These are phyloP conservation scores for Tetrapedia diversipes DNA, from an alignment of 2,888 invertebrate genomes.

Conservation along the genomic window DNA sequence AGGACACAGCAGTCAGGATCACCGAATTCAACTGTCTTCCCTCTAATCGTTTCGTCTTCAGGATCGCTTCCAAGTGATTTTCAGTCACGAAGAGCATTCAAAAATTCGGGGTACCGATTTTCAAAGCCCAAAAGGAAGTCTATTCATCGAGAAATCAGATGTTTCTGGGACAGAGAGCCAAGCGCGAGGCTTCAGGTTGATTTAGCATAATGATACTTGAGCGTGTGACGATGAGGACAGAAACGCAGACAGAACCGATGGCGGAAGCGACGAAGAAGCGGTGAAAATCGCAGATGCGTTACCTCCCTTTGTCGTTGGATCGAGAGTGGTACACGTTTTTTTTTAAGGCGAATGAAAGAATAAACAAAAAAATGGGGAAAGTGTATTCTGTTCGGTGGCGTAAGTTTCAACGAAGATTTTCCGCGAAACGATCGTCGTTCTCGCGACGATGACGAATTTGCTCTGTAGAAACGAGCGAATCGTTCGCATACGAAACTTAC, in stretches of 20 bases:
- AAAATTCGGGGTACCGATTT: neutral
- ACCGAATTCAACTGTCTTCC: neutral
- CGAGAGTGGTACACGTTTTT: conserved; percentile 43
- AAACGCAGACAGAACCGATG: conserved; percentile 1
- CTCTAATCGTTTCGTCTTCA: neutral
- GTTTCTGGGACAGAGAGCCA: too few species aligned
- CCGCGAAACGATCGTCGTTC: neutral
- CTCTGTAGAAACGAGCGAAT: neutral
- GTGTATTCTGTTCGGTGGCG: conserved; percentile 45
- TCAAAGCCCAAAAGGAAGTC: neutral
- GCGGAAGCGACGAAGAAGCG: conserved; percentile 19
- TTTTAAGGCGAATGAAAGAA: conserved; percentile 29
- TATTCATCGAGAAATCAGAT: neutral
- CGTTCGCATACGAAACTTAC: conserved; percentile 55
- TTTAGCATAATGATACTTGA: too few species aligned
- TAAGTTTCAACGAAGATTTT: conserved; percentile 49
- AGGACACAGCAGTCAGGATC: neutral
- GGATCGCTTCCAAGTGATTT: neutral
- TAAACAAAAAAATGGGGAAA: neutral
- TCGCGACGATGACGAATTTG: neutral
- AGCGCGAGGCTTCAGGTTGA: neutral
- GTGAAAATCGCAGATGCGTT: conserved; percentile 37
- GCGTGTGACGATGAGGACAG: neutral
- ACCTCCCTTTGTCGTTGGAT: conserved; percentile 45
- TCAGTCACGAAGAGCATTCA: neutral